These are phyloP conservation scores for Heteromormyrus szaboi DNA, from an alignment of 2,797 vertebrate species.

Conservation along the genomic window DNA sequence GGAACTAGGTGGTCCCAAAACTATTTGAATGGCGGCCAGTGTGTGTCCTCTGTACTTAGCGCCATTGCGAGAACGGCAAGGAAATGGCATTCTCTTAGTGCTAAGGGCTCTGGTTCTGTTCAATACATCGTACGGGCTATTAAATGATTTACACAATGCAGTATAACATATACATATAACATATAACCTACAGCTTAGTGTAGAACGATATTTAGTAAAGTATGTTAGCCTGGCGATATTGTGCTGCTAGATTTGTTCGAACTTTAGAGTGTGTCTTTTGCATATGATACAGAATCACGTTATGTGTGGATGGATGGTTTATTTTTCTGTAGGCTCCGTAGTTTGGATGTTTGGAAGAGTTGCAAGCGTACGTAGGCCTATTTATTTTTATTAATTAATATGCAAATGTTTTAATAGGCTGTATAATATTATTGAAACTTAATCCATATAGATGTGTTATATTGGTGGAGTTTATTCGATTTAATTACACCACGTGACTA, in stretches of 20 bases:
- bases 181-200: neutral
- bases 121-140: neutral
- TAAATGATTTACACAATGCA: neutral
- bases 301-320: neutral
- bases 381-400: neutral
- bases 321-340: neutral
- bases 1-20: slow-evolving; percentile 54
- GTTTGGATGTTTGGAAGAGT: neutral
- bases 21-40: slow-evolving; percentile 26
- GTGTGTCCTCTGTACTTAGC: neutral
- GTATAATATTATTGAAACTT: neutral
- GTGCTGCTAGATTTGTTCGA: neutral
- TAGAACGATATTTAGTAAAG: neutral
- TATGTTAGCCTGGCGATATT: neutral
- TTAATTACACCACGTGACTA: neutral
- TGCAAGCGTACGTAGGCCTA: neutral
- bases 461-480: neutral
- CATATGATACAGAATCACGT: neutral
- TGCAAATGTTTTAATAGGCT: neutral
- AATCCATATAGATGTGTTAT: neutral
- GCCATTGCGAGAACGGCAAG: neutral
- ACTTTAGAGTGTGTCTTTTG: neutral
- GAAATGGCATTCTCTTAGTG: neutral
- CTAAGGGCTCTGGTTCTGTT: neutral
- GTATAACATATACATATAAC: neutral